phyloP scores from a whole-genome alignment of 2,888 invertebrate species.

The Hecatera dysodea region DNA sequence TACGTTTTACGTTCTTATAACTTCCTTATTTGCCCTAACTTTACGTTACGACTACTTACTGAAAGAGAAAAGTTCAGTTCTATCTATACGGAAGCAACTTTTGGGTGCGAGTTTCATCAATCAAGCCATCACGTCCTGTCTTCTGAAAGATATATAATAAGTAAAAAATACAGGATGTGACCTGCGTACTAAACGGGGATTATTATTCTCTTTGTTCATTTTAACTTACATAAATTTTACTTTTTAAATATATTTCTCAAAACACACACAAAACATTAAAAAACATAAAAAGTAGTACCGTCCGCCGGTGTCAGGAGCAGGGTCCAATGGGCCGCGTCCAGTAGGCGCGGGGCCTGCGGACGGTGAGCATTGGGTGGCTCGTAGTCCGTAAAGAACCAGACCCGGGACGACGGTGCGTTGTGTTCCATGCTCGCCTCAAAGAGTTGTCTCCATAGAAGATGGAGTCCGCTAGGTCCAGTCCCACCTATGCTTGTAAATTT shows the following conservation, averaged over 20 bases:
- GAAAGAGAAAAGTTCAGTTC: conserved; percentile 44
- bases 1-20: conserved; percentile 49
- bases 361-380: too few relatives aligned
- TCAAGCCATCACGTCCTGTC: conserved; percentile 19
- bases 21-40: conserved; percentile 53
- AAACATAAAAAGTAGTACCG: too few relatives aligned
- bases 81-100: conserved; percentile 20
- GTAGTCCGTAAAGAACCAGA: too few relatives aligned
- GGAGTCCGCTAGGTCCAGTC: too few relatives aligned
- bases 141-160: conserved; percentile 25
- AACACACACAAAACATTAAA: not conserved
- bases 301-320: too few relatives aligned
- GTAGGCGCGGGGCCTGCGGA: too few relatives aligned
- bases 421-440: too few relatives aligned
- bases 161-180: conserved; percentile 24
- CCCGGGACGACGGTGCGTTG: too few relatives aligned
- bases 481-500: too few relatives aligned
- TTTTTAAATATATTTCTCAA: not conserved
- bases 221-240: conserved; percentile 3
- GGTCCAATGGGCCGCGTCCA: too few relatives aligned
- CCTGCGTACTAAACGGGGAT: conserved; percentile 10
- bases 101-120: conserved; percentile 31
- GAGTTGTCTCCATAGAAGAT: too few relatives aligned
- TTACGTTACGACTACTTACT: conserved; percentile 45
- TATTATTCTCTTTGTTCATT: not conserved